Evolutionary conservation across 92 coral and sea anemone genomes (phyloP), one percentile per base, ranked within the genome.

Genomic region (Paragorgia papillata): DNA sequence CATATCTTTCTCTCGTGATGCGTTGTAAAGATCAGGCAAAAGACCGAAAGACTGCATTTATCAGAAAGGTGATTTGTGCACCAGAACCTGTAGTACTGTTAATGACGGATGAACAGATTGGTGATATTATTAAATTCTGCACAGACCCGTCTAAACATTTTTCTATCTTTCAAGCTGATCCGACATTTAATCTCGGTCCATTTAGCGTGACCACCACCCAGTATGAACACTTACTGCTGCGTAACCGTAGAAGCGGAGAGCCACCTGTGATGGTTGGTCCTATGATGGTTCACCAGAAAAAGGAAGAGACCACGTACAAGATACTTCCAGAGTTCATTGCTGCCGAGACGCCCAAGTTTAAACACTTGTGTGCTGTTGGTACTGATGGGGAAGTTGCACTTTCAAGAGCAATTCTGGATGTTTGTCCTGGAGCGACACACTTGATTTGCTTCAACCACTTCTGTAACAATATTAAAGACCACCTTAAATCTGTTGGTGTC

Each of bases 61-160:
- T 82, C 51, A 57, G 75, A 9, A 59, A 76, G 40, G 86, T 82
- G 27, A 55, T 82, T 20, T 83, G 88, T 21, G 88, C 80, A 28
- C 84, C 88, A 20, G 84, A 84, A 58, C 84, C 88, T 3, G 62
- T 84, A 19, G 83, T 79, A 0, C 77, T 78, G 48, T 15, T 84
- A 7, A 70, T 82, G 17, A 57, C 66, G 55, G 80, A 62, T 56
- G 55, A 74, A 33, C 88, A 84, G 49, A 63, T 84, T 12, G 48
- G 44, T 19, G 67, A 79, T n/a, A 40, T 79, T 14, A 79, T 68
- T n/a, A 25, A 62, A 15, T 84, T 74, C 41, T 74, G 77, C 53
- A 46, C 80, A 25, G 41, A 59, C 30, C 21, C 20, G 58, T 1
- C 32, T 7, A 66, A 15, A 9, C 41, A 69, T 24, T 81, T 73